Evolutionary conservation across 2,888 invertebrate species (phyloP).

Genomic region (Lasius platythorax): DNA sequence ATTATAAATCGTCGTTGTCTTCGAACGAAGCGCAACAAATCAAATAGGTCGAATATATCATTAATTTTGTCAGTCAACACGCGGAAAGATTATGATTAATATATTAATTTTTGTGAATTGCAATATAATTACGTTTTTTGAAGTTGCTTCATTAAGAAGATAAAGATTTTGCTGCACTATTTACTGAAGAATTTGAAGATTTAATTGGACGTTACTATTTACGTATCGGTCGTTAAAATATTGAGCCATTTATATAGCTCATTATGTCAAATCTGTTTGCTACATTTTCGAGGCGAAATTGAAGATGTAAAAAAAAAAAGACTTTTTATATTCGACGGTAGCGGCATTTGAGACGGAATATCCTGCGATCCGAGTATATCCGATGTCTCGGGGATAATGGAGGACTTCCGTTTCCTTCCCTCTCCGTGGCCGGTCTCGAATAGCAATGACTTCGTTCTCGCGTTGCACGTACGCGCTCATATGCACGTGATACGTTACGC

Average conservation of each 20-base stretch:
- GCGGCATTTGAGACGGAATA: slow-evolving; percentile 62
- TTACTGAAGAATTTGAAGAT: not conserved
- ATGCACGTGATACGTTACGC: slow-evolving; percentile 44
- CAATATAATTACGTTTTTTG: not conserved
- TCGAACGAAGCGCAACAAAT: slow-evolving; percentile 24
- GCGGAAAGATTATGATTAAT: not conserved
- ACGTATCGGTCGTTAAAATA: not conserved
- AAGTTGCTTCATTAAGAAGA: not conserved
- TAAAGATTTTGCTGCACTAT: not conserved
- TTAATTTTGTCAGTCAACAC: slow-evolving; percentile 10
- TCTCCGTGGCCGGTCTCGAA: slow-evolving; percentile 78
- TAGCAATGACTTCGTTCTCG: slow-evolving; percentile 79
- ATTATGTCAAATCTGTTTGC: not conserved
- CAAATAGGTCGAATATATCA: slow-evolving; percentile 1
- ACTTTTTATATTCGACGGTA: slow-evolving; percentile 25
- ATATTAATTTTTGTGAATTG: too few relatives aligned
- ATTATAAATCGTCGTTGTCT: slow-evolving; percentile 26
- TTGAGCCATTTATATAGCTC: not conserved
- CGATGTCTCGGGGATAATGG: slow-evolving; percentile 77
- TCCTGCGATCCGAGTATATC: slow-evolving; percentile 69
- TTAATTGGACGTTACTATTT: not conserved
- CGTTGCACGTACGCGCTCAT: slow-evolving; percentile 62
- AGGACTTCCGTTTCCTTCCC: slow-evolving; percentile 81
- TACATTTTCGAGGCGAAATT: not conserved
- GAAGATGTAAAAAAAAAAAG: not conserved